Percentiles rank a stretch among this genome's conserved stretches.
Conservation (phyloP, 2,888 invertebrate species). For the Griposia aprilina region DNA sequence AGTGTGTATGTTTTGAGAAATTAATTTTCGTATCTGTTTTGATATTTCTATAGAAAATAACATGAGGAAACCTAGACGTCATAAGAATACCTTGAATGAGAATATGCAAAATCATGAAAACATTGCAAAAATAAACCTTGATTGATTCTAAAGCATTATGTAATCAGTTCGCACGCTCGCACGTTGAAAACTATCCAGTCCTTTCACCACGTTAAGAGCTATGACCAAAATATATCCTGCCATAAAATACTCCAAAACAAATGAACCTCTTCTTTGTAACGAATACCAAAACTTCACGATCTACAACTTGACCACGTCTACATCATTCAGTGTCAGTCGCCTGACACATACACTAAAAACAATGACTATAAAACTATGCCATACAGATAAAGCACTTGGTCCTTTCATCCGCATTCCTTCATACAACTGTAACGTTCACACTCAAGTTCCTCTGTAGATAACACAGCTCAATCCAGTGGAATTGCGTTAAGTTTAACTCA, state of each 20-base stretch:
- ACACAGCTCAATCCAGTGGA: slow-evolving; percentile 52
- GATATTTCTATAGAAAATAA: background rate
- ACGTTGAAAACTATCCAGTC: no score
- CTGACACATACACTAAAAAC: slow-evolving; percentile 4
- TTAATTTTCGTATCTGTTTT: slow-evolving; percentile 14
- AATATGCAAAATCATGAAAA: background rate
- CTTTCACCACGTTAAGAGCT: background rate
- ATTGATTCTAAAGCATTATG: background rate
- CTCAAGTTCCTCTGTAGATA: slow-evolving; percentile 49
- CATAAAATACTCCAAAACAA: background rate
- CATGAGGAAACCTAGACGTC: background rate
- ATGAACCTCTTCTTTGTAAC: background rate
- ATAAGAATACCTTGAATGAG: background rate
- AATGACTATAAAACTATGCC: slow-evolving; percentile 14
- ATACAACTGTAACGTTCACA: slow-evolving; percentile 51
- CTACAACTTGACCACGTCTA: background rate
- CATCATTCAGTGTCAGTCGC: background rate
- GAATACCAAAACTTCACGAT: background rate
- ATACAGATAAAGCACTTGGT: slow-evolving; percentile 16
- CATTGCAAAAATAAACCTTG: background rate
- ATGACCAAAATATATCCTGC: no score
- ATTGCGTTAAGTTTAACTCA: slow-evolving; percentile 66
- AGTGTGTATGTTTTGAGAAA: slow-evolving; percentile 6
- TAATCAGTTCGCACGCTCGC: background rate
- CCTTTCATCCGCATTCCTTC: slow-evolving; percentile 49